phyloP scores from a whole-genome alignment of 2,113 vertebrate species.

The Leucosticte australis region DNA sequence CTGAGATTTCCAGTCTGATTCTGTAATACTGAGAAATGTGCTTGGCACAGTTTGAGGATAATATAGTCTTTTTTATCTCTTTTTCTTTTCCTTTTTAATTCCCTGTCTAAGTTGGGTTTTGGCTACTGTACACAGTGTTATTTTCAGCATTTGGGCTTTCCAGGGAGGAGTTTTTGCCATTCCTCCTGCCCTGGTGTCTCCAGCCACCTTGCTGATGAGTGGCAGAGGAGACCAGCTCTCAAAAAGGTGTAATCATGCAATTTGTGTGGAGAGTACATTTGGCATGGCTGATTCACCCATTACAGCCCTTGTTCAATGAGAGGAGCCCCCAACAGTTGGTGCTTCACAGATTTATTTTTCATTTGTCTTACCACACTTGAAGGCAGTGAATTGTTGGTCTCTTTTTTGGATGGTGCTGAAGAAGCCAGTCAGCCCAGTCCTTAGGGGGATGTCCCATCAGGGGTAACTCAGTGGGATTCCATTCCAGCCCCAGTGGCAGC shows the following conservation, averaged over 20 bases:
- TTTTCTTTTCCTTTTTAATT: background rate
- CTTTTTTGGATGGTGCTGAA: background rate
- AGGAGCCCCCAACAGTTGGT: background rate
- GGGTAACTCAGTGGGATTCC: background rate
- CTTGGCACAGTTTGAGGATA: background rate
- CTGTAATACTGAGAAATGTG: background rate
- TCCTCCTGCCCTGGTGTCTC: background rate
- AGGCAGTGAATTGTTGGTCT: background rate
- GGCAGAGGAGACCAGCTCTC: conserved; percentile 23
- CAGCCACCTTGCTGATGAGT: conserved; percentile 28
- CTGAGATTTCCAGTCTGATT: background rate
- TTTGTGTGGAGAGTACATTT: conserved; percentile 20
- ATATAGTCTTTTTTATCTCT: background rate
- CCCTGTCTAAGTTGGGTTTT: background rate
- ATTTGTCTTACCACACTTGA: background rate
- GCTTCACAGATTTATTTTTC: background rate
- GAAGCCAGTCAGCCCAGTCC: background rate
- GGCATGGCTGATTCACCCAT: conserved; percentile 19
- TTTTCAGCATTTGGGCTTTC: background rate
- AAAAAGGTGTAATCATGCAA: background rate
- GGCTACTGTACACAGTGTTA: background rate
- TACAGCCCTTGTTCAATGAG: background rate
- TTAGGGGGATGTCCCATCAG: background rate
- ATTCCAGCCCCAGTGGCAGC: background rate
- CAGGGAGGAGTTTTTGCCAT: background rate